Conservation (phyloP, 2,888 invertebrate genomes). For the Heterodera filipjevi region DNA sequence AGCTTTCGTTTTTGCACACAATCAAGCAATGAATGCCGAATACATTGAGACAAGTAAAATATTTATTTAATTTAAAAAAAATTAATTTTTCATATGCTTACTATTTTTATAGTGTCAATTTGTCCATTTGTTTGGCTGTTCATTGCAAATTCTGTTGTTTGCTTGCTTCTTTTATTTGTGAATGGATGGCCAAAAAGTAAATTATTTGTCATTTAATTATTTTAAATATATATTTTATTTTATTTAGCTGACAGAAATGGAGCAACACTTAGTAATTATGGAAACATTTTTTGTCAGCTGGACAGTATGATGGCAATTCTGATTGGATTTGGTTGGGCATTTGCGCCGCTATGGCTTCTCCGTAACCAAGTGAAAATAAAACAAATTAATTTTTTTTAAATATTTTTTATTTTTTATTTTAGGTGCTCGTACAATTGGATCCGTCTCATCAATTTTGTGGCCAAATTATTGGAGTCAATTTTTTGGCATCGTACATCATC, state of each 20-base stretch:
- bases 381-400: not conserved
- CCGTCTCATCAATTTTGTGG: conserved; percentile 58
- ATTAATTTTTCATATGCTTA: not conserved
- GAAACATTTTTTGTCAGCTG: conserved; percentile 53
- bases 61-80: not conserved
- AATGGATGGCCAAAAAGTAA: conserved; percentile 47
- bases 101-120: conserved; percentile 15
- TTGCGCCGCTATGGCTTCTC: conserved; percentile 61
- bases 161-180: conserved; percentile 44
- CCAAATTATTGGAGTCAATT: conserved; percentile 55
- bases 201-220: not conserved
- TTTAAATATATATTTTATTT: not conserved
- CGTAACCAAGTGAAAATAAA: conserved; percentile 48
- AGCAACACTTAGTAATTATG: not conserved
- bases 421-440: conserved; percentile 58
- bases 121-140: conserved; percentile 41
- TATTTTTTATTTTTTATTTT: conserved; percentile 12
- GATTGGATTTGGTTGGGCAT: conserved; percentile 61
- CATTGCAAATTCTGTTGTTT: conserved; percentile 44
- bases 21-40: conserved; percentile 19
- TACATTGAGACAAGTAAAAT: conserved; percentile 24
- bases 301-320: conserved; percentile 60
- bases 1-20: conserved; percentile 52
- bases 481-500: conserved; percentile 21
- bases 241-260: not conserved